Evolutionary conservation across 2,888 invertebrate genomes (phyloP).

Genomic region (Sinopyrophorus schimmeli): DNA sequence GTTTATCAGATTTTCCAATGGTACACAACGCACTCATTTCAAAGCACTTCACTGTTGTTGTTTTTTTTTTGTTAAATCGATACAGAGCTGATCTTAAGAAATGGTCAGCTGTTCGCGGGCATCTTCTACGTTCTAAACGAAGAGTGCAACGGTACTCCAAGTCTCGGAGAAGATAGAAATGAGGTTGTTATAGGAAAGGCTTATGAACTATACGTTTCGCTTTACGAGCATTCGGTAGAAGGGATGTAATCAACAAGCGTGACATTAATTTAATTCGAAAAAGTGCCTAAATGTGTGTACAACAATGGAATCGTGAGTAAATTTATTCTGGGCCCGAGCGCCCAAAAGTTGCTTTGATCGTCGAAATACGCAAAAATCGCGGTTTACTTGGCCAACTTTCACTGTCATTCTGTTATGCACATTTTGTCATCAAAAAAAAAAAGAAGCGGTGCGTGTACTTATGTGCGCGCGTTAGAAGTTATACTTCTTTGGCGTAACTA

Average conservation of each 20-base stretch:
- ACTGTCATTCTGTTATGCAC: no score
- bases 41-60: no score
- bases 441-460: no score
- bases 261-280: slow-evolving; percentile 35
- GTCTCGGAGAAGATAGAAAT: slow-evolving; percentile 46
- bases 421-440: no score
- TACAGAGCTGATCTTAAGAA: slow-evolving; percentile 32
- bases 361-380: no score
- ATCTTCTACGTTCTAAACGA: slow-evolving; percentile 42
- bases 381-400: no score
- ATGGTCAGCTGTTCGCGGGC: slow-evolving; percentile 39
- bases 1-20: slow-evolving; percentile 45
- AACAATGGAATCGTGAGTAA: no score
- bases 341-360: no score
- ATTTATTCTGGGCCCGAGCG: background rate
- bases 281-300: slow-evolving; percentile 12
- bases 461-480: no score
- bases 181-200: slow-evolving; percentile 48
- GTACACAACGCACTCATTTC: slow-evolving; percentile 47
- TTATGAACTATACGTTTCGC: slow-evolving; percentile 46
- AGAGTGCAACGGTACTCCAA: slow-evolving; percentile 45
- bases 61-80: no score
- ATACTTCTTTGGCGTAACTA: no score
- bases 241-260: slow-evolving; percentile 37
- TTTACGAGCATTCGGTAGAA: slow-evolving; percentile 41